These are phyloP conservation scores for Synergus laeviventris DNA, from an alignment of 2,888 invertebrate species.

Conservation along the genomic window DNA sequence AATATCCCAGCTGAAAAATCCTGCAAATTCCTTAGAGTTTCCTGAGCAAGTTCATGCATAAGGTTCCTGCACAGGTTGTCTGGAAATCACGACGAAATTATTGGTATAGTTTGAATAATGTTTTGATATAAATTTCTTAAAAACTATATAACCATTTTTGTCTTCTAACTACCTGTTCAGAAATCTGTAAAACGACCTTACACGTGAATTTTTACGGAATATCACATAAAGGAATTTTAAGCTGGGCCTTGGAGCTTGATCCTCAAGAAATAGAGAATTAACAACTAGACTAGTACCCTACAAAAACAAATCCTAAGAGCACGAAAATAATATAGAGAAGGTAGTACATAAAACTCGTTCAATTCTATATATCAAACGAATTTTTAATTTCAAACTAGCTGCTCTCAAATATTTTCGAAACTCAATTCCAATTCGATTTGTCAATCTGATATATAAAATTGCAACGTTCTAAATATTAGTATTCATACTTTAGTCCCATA, in stretches of 20 bases:
- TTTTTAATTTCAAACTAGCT: background rate
- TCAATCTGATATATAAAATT: slow-evolving; percentile 61
- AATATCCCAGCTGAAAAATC: too few species aligned
- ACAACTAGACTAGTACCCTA: background rate
- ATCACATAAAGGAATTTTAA: too few species aligned
- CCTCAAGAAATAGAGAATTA: background rate
- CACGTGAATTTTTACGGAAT: too few species aligned
- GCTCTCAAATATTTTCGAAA: background rate
- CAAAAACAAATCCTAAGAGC: background rate
- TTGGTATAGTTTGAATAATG: too few species aligned
- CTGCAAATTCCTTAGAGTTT: too few species aligned
- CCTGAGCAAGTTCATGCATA: too few species aligned
- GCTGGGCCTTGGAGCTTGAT: background rate
- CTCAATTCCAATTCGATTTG: background rate
- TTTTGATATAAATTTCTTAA: too few species aligned
- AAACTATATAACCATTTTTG: too few species aligned
- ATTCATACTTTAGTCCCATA: slow-evolving; percentile 53
- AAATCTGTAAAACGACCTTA: too few species aligned
- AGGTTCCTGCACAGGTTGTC: too few species aligned
- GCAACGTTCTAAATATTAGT: slow-evolving; percentile 57
- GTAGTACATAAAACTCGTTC: background rate
- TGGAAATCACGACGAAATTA: too few species aligned
- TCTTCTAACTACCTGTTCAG: too few species aligned
- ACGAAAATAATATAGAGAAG: background rate
- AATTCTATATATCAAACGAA: background rate